Conservation (phyloP, 2,888 invertebrate species). For the Machimus rusticus region DNA sequence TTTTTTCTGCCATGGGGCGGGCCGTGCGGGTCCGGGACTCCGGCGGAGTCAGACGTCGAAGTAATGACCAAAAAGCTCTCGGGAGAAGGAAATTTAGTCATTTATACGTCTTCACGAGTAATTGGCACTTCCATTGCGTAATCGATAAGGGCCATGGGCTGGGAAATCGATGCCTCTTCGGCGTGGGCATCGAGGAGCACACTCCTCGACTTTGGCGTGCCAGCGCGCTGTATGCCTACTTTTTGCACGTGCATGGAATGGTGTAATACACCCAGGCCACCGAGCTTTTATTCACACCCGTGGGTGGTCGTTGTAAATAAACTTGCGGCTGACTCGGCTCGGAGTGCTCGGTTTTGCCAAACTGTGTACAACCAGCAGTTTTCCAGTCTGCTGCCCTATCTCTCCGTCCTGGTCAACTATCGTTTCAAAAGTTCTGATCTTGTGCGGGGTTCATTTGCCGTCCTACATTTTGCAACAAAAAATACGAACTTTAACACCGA, state of each 20-base stretch:
- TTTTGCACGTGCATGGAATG: slow-evolving; percentile 6
- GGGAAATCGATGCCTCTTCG: slow-evolving; percentile 23
- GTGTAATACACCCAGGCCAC: not conserved
- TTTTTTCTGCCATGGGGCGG: not conserved
- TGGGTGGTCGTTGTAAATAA: slow-evolving; percentile 25
- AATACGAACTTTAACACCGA: not conserved
- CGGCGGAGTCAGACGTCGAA: not conserved
- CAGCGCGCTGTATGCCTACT: slow-evolving; percentile 5
- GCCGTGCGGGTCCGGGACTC: not conserved
- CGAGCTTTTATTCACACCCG: slow-evolving; percentile 11
- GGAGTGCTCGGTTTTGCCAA: not conserved
- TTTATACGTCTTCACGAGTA: slow-evolving; percentile 37
- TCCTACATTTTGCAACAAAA: not conserved
- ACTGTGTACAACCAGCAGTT: slow-evolving; percentile 7
- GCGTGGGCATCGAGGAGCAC: not conserved
- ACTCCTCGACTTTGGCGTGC: not conserved
- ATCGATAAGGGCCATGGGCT: slow-evolving; percentile 40
- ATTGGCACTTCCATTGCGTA: slow-evolving; percentile 42
- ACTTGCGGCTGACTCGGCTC: slow-evolving; percentile 21
- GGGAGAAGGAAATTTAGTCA: slow-evolving; percentile 17
- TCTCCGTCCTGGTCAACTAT: not conserved
- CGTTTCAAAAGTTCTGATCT: not conserved
- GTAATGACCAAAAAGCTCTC: slow-evolving; percentile 1
- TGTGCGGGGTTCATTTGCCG: not conserved
- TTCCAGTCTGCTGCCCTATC: slow-evolving; percentile 27